Evolutionary conservation across 2,797 vertebrate species (phyloP).

Genomic region (Aythya fuligula): DNA sequence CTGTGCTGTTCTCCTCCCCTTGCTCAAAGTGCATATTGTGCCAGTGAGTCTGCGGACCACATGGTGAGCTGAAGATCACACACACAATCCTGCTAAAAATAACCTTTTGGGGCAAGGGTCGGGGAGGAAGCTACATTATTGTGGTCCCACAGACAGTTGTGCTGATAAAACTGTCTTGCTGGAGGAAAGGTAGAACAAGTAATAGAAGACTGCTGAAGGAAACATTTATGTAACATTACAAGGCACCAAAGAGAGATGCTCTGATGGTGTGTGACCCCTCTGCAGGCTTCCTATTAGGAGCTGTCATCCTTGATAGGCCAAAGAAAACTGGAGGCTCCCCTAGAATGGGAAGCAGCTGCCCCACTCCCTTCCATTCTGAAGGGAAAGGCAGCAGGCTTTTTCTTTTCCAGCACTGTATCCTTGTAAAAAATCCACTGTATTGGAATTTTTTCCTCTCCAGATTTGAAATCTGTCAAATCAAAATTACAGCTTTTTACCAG

Average conservation of each 20-base stretch:
- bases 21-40: background rate
- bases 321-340: fast-evolving
- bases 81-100: conserved; percentile 8
- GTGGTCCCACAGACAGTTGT: background rate
- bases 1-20: background rate
- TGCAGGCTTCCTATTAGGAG: background rate
- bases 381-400: background rate
- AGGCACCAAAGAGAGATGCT: background rate
- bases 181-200: background rate
- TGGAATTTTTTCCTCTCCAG: background rate
- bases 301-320: background rate
- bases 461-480: background rate
- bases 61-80: background rate
- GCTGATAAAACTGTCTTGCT: background rate
- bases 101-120: background rate
- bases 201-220: background rate
- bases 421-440: too few species aligned
- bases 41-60: background rate
- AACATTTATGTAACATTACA: background rate
- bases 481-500: background rate
- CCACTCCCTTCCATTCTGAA: background rate
- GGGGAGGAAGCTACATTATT: fast-evolving
- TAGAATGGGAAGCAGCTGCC: background rate
- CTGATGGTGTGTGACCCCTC: fast-evolving
- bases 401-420: background rate